Base-by-base conservation (phyloP, 2,888 invertebrate species). In the Agrotis exclamationis region DNA sequence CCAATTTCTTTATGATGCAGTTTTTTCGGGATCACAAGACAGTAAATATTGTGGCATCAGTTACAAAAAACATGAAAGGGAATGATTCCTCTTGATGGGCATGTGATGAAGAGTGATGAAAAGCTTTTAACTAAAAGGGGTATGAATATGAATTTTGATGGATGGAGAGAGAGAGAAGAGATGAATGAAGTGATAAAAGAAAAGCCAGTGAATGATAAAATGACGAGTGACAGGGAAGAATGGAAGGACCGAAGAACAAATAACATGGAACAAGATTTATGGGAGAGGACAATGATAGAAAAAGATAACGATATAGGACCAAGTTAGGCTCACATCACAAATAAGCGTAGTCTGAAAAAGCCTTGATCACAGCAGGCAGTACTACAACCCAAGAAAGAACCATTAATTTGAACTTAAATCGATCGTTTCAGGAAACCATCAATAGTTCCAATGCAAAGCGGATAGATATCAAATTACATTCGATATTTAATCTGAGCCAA, bases 381-480 rank as follows among this genome's bases (percentile, higher is more conserved):
- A 39, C 39, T 39, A 39, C 39, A 39, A 39, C 39, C 11, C 39
- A 39, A 39, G 39, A 39, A 39, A 39, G 9, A 39, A 39, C 39
- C 11, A 39, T 39, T 39, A 39, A 39, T 39, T 39, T 1, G 22
- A 60, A 24, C 48, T 7, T 13, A 22, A 67, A 73, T 5, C 24
- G 13, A 60, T 62, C 14, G 20, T 44, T 56, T 47, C 16, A 56
- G 63, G 20, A 66, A 77, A 53, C 24, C 63, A 77, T 53, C 16
- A 6, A 62, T 51, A 62, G 54, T 18, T 7, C 18, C 22, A 47
- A 63, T 63, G 24, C 51, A 58, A 63, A 79, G 60, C 24, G 48
- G 22, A 69, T 57, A 62, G 22, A 50, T 75, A 79, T 64, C 53
- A 79, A 67, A 67, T 79, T 67, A 79, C 70, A 60, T 72, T 66